Base-by-base conservation (phyloP, 2,888 invertebrate species). In the Aspidiotus destructor region DNA sequence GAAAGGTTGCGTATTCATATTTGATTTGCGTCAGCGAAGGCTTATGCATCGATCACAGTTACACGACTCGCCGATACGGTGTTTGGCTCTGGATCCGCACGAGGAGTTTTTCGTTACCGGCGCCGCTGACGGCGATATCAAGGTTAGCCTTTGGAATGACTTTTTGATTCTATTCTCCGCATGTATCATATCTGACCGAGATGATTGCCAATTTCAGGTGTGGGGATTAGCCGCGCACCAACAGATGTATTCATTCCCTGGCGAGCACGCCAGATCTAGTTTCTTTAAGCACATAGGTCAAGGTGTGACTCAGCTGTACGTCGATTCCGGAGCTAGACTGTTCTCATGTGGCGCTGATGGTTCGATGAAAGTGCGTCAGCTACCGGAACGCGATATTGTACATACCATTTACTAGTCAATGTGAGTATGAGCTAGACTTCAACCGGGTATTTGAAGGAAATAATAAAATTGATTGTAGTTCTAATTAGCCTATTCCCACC, bases 301-400 rank as follows among this genome's bases (percentile, higher is more conserved):
- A 79, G 95, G 95, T 44, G 97, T 98, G 55, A 94, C 95, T 60
- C 97, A 99, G 79, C 82, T 99, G 73, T 88, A 91, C 76, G 87
- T 98, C 71, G 97, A 97, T 78, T 85, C 88, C 57, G 86, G 87
- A 71, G 88, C 88, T 41, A 86, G 97, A 61, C 81, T 99, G 74
- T 98, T 95, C 81, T 98, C 98, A 8, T 99, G 99, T 79, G 99
- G 99, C 68, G 95, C 96, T 62, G 99, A 99, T 81, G 97, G 97
- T 74, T 96, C 97, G 62, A 92, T 99, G 88, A 98, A 98, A 83
- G 92, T 97, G 73, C 85, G 97, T 73, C 89, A 91, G 77, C 81
- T 97, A 74, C 92, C 94, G 16, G 93, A 94, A 76, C 83, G 89
- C 73, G 86, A 86, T 75, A 79, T 69, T 54, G 70, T 82, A 73